Evolutionary conservation across 2,113 vertebrate genomes (phyloP).

Genomic region (Bos indicus): DNA sequence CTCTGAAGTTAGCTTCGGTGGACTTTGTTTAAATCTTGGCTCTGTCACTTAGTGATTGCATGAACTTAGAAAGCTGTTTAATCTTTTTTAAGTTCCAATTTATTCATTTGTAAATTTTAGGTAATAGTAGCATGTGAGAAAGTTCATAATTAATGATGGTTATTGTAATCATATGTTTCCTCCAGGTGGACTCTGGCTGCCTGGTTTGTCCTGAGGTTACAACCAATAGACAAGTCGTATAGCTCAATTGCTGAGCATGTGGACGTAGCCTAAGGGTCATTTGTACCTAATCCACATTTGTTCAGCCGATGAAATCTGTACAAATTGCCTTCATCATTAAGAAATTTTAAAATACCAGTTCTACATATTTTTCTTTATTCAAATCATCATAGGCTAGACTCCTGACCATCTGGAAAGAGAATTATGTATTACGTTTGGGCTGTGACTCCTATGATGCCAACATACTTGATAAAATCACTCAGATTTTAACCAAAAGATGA

Average conservation of each 20-base stretch:
- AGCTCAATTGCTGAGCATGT: background rate
- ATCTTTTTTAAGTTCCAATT: background rate
- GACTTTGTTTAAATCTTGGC: background rate
- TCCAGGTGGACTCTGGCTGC: background rate
- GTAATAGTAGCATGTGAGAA: background rate
- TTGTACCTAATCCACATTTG: background rate
- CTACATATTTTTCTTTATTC: background rate
- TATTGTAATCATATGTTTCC: background rate
- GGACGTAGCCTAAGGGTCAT: background rate
- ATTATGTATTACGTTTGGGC: conserved; percentile 3
- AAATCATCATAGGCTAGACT: background rate
- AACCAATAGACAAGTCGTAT: background rate
- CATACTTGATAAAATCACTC: conserved; percentile 28
- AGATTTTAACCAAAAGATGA: background rate
- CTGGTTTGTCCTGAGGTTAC: background rate
- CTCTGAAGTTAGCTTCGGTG: background rate
- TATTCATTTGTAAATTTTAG: background rate
- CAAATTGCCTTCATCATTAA: background rate
- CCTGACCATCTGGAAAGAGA: conserved; percentile 23
- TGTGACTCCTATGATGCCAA: conserved; percentile 21
- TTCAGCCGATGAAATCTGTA: conserved; percentile 5
- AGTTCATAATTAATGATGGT: background rate
- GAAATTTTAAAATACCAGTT: background rate
- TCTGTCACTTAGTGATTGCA: background rate
- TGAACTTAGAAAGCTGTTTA: background rate